phyloP scores from a whole-genome alignment of 1,140 invertebrate species.

The Tetramorium parvispinum region DNA sequence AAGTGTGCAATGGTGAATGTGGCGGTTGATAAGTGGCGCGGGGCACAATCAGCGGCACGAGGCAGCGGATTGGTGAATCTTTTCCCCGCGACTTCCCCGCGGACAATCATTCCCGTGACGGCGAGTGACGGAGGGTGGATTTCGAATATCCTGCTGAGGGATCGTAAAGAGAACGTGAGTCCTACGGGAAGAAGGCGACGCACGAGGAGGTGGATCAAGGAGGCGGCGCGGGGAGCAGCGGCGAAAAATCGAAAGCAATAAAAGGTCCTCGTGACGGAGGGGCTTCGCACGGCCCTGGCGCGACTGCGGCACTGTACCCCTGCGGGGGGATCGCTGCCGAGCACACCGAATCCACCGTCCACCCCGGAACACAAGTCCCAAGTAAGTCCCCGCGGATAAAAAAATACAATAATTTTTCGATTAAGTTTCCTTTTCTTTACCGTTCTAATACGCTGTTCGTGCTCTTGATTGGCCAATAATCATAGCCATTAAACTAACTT shows the following conservation, averaged over 20 bases:
- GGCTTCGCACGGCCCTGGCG: slow-evolving; percentile 86
- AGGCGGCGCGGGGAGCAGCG: slow-evolving; percentile 52
- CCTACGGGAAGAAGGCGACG: neutral
- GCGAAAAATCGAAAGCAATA: slow-evolving; percentile 72
- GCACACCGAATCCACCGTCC: slow-evolving; percentile 84
- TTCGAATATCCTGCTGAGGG: neutral
- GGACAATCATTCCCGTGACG: neutral
- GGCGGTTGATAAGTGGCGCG: slow-evolving; percentile 25
- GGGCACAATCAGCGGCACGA: slow-evolving; percentile 29
- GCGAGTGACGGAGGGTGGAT: neutral
- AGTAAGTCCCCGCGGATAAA: slow-evolving; percentile 76
- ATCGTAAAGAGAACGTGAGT: neutral
- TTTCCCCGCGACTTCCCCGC: neutral
- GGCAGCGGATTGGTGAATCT: neutral
- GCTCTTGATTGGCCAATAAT: neutral
- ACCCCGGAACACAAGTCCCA: slow-evolving; percentile 84
- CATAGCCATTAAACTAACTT: neutral
- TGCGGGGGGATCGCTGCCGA: slow-evolving; percentile 84
- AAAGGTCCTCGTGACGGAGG: slow-evolving; percentile 86
- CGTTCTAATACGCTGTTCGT: neutral
- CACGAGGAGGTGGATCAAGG: slow-evolving; percentile 13
- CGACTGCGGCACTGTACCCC: slow-evolving; percentile 86
- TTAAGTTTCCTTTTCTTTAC: neutral
- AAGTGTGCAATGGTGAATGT: slow-evolving; percentile 47
- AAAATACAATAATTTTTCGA: neutral